Conservation (phyloP, 2,797 vertebrate species). For the Tarsius wallacei region DNA sequence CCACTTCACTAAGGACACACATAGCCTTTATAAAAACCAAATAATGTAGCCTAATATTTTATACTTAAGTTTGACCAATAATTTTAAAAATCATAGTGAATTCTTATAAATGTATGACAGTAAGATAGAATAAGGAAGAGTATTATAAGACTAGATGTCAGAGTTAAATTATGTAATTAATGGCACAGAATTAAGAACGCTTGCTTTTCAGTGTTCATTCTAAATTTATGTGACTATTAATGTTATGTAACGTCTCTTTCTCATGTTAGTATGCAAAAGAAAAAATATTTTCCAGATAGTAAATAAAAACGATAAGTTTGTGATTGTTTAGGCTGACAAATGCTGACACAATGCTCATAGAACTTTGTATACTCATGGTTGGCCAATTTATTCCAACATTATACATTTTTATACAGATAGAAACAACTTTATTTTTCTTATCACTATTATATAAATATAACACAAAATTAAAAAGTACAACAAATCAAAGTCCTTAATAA, state of each 20-base stretch:
- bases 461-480: not conserved
- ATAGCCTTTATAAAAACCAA: not conserved
- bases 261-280: slow-evolving; percentile 66
- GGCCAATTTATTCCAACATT: not conserved
- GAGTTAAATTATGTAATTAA: slow-evolving; percentile 86
- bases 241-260: slow-evolving; percentile 72
- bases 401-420: not conserved
- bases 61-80: not conserved
- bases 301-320: slow-evolving; percentile 22
- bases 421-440: slow-evolving; percentile 3
- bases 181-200: slow-evolving; percentile 70
- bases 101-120: slow-evolving; percentile 83
- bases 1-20: not conserved
- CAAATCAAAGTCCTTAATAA: not conserved
- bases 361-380: not conserved
- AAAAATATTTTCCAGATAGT: not conserved
- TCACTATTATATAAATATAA: not conserved
- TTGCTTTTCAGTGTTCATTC: slow-evolving; percentile 73
- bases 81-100: slow-evolving; percentile 77
- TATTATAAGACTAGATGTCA: slow-evolving; percentile 79
- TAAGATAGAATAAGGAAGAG: slow-evolving; percentile 80
- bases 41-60: slow-evolving; percentile 18
- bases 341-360: not conserved
- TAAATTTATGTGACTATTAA: slow-evolving; percentile 82
- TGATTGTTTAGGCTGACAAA: not conserved